Conservation (phyloP, 2,797 vertebrate genomes). For the Masticophis lateralis region DNA sequence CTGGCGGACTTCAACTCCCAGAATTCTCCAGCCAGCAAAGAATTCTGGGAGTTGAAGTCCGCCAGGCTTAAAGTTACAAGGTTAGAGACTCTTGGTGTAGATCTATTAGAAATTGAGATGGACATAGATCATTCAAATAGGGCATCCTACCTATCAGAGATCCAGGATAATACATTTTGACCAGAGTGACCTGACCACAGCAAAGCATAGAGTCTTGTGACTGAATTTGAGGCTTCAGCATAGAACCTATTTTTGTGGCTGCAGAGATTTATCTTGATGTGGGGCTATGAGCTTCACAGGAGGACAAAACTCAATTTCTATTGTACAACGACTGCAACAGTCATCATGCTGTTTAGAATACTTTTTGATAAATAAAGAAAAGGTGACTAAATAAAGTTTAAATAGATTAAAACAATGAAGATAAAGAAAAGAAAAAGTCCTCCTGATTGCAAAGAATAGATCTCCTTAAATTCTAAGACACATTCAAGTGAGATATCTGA, state of each 20-base stretch:
- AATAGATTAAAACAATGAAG: neutral
- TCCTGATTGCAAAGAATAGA: neutral
- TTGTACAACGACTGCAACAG: neutral
- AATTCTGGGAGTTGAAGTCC: no score
- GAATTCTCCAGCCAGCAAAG: no score
- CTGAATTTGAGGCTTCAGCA: neutral
- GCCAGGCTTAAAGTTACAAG: no score
- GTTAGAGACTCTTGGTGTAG: no score
- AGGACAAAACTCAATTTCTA: neutral
- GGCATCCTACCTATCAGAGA: neutral
- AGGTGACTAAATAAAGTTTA: neutral
- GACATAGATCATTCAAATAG: neutral
- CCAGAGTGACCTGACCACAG: neutral
- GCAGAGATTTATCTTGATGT: neutral
- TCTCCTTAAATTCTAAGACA: neutral
- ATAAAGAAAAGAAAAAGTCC: neutral
- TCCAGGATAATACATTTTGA: neutral
- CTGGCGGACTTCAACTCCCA: no score
- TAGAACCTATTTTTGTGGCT: neutral
- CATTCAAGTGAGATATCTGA: neutral
- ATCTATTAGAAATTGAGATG: neutral
- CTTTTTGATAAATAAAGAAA: neutral
- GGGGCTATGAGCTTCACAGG: neutral
- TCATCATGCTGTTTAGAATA: neutral
- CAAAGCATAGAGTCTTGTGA: no score